Percentiles rank a stretch among this genome's conserved stretches.
phyloP scores from a whole-genome alignment of 2,113 vertebrate genomes.

The Lontra canadensis region DNA sequence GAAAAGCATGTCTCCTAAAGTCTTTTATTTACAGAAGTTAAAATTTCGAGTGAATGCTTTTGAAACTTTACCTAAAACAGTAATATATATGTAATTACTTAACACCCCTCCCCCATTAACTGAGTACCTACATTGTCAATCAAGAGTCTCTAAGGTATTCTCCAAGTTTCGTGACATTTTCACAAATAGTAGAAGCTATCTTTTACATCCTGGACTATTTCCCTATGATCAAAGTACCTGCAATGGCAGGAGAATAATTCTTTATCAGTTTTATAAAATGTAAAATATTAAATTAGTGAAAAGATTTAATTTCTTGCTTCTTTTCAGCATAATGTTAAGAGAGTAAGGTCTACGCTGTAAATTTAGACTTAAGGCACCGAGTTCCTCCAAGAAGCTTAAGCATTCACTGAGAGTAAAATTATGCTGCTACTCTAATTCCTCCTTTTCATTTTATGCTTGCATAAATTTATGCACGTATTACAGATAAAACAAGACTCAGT shows the following conservation, averaged over 20 bases:
- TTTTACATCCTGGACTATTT: neutral
- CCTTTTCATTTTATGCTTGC: conserved; percentile 29
- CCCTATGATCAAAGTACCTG: conserved; percentile 16
- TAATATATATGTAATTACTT: neutral
- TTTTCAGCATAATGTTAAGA: conserved; percentile 2
- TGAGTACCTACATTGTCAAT: neutral
- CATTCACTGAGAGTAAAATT: neutral
- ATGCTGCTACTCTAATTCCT: neutral
- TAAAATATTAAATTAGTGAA: conserved; percentile 11
- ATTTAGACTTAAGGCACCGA: neutral
- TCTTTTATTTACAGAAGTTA: conserved; percentile 1
- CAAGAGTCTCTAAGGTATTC: conserved; percentile 8
- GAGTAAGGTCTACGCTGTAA: neutral
- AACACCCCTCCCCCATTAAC: neutral
- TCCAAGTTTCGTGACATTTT: neutral
- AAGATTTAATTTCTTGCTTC: conserved; percentile 5
- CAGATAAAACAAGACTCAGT: neutral
- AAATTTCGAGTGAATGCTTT: neutral
- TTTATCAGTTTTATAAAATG: conserved; percentile 20
- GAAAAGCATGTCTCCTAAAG: neutral
- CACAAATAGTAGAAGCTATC: neutral
- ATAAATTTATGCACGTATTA: neutral
- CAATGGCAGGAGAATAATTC: neutral
- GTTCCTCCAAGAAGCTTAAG: neutral
- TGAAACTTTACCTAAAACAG: neutral